phyloP scores from a whole-genome alignment of 1,140 invertebrate genomes.

The Bombus picipes region DNA sequence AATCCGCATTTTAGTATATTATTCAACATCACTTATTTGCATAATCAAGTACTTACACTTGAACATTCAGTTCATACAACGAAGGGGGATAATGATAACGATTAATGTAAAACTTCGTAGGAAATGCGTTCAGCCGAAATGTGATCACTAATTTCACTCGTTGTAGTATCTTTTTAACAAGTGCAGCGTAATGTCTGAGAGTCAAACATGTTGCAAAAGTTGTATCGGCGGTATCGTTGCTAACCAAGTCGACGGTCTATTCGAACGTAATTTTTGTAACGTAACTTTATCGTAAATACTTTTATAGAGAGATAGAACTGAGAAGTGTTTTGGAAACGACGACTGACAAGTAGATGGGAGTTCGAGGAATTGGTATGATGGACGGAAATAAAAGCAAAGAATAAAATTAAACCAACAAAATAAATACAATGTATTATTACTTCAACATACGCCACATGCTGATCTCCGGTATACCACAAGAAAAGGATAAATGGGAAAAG shows the following conservation, averaged over 20 bases:
- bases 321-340: not conserved
- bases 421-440: constrained; percentile 72
- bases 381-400: constrained; percentile 56
- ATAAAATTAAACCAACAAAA: constrained; percentile 73
- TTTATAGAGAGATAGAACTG: not conserved
- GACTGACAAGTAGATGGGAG: not conserved
- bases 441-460: constrained; percentile 69
- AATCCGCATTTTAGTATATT: not conserved
- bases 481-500: constrained; percentile 44
- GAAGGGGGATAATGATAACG: not conserved
- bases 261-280: not conserved
- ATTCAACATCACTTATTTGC: not conserved
- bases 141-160: not conserved
- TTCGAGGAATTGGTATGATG: not conserved
- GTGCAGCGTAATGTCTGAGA: not conserved
- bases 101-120: too few species aligned
- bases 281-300: too few species aligned
- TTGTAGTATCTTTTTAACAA: not conserved
- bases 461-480: constrained; percentile 44
- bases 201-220: not conserved
- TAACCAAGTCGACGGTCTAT: not conserved
- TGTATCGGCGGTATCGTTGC: not conserved
- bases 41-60: constrained; percentile 6
- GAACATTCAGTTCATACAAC: not conserved
- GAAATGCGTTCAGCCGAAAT: constrained; percentile 6